phyloP scores from a whole-genome alignment of 2,113 vertebrate genomes.

The mouse (Mus musculus) region GRCm39 chr4:123652501-123653000 shows the following conservation, averaged over 20 bases:
- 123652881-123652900: not conserved
- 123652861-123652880: not conserved
- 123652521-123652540: not conserved
- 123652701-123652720: not conserved
- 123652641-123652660: not conserved
- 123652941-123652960: not conserved
- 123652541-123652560: not conserved
- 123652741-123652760: not conserved
- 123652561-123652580: not conserved
- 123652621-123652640: not conserved
- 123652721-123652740: not conserved
- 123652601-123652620: not conserved
- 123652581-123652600: not conserved
- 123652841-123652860: not conserved
- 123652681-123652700: not conserved
- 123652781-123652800: not conserved
- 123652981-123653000: not conserved
- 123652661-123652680: not conserved
- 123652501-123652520: not conserved
- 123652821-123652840: not conserved
- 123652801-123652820: not conserved
- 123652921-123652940: not conserved
- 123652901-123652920: not conserved
- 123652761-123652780: not conserved
- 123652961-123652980: not conserved